phyloP scores from a whole-genome alignment of 2,888 invertebrate genomes.

The Perizoma flavofasciatum region DNA sequence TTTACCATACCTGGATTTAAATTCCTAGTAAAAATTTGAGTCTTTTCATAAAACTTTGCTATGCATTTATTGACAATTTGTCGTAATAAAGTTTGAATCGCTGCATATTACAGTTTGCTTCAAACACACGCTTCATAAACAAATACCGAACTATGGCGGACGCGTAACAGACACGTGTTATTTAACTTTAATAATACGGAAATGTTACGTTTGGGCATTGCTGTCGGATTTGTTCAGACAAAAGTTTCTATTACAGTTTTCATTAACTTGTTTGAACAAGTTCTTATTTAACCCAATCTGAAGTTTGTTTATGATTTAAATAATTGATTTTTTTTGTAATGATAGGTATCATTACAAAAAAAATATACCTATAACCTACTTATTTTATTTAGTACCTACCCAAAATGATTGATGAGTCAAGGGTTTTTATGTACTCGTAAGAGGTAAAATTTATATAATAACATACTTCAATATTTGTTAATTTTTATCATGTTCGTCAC shows the following conservation, averaged over 20 bases:
- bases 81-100: conserved; percentile 24
- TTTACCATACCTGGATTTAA: background rate
- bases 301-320: too few species aligned
- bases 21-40: background rate
- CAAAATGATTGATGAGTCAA: too few species aligned
- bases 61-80: conserved; percentile 10
- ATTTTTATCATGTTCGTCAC: background rate
- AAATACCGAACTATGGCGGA: conserved; percentile 19
- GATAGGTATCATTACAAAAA: too few species aligned
- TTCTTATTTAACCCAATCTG: too few species aligned
- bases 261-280: background rate
- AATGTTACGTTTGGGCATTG: conserved; percentile 24
- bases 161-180: conserved; percentile 26
- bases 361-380: too few species aligned
- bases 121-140: conserved; percentile 10
- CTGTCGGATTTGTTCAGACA: conserved; percentile 4
- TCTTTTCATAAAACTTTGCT: conserved; percentile 8
- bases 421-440: too few species aligned
- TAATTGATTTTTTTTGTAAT: too few species aligned
- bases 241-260: background rate
- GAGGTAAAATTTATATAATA: too few species aligned
- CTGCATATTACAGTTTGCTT: conserved; percentile 22
- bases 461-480: too few species aligned
- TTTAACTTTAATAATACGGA: conserved; percentile 16
- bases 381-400: too few species aligned